Evolutionary conservation across 2,797 vertebrate species (phyloP).

Genomic region (Lerista edwardsae): DNA sequence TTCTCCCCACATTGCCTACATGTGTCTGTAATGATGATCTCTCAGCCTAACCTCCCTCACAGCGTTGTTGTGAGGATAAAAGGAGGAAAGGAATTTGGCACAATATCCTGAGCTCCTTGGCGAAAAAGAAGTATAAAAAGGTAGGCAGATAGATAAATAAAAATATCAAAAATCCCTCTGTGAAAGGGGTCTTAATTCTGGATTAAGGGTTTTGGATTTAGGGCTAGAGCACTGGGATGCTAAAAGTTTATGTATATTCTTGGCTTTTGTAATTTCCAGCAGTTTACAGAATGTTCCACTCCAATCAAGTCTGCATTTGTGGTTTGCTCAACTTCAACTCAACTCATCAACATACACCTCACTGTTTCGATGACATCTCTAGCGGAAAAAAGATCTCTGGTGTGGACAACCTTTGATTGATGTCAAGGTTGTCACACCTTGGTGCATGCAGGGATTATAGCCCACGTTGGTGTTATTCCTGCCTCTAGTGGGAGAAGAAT

Average conservation of each 20-base stretch:
- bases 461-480: too few species aligned
- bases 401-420: neutral
- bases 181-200: neutral
- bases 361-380: neutral
- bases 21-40: too few species aligned
- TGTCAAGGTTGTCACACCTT: neutral
- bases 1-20: neutral
- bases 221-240: neutral
- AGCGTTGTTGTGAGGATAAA: too few species aligned
- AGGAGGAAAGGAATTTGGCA: too few species aligned
- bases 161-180: neutral
- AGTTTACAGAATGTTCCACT: neutral
- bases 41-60: too few species aligned
- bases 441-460: neutral
- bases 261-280: neutral
- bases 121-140: too few species aligned
- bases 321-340: too few species aligned
- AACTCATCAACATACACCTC: too few species aligned
- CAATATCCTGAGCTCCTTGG: too few species aligned
- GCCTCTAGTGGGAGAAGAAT: neutral
- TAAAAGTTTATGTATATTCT: neutral
- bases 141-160: too few species aligned
- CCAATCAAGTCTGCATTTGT: neutral
- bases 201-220: neutral
- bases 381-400: neutral